These are phyloP conservation scores for Linurgus olivaceus DNA, from an alignment of 2,797 vertebrate genomes.

Conservation along the genomic window DNA sequence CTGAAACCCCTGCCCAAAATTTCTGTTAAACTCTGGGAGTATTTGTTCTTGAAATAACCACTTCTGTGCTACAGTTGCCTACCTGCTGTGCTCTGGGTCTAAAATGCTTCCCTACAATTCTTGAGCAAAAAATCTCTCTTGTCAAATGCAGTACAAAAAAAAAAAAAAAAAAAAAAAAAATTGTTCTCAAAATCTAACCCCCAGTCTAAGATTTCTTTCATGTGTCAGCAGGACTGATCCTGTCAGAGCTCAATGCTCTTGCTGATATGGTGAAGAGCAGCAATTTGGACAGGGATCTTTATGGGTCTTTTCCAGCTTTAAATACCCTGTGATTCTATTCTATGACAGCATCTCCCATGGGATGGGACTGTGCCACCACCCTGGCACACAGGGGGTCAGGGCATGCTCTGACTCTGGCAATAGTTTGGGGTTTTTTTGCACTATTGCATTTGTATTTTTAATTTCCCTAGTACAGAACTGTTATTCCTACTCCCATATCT, in stretches of 20 bases:
- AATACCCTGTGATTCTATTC: not conserved
- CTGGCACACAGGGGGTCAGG: no score
- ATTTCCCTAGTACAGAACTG: no score
- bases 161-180: no score
- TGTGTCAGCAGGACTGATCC: not conserved
- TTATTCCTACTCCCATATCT: no score
- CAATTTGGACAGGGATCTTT: not conserved
- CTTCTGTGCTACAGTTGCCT: not conserved
- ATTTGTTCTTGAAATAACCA: not conserved
- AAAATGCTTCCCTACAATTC: not conserved
- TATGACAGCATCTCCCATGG: rapidly evolving
- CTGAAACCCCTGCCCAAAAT: not conserved
- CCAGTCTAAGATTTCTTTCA: not conserved
- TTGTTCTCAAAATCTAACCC: not conserved
- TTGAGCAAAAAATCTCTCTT: not conserved
- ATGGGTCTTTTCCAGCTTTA: not conserved
- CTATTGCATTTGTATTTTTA: no score
- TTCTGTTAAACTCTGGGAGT: not conserved
- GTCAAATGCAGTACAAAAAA: not conserved
- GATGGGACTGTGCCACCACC: no score
- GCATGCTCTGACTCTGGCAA: no score
- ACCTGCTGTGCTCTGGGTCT: not conserved
- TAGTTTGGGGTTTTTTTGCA: no score
- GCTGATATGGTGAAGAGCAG: not conserved
- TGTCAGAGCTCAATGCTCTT: not conserved